These are phyloP conservation scores for Presbytis comata DNA, from an alignment of 2,797 vertebrate genomes.

Conservation along the genomic window DNA sequence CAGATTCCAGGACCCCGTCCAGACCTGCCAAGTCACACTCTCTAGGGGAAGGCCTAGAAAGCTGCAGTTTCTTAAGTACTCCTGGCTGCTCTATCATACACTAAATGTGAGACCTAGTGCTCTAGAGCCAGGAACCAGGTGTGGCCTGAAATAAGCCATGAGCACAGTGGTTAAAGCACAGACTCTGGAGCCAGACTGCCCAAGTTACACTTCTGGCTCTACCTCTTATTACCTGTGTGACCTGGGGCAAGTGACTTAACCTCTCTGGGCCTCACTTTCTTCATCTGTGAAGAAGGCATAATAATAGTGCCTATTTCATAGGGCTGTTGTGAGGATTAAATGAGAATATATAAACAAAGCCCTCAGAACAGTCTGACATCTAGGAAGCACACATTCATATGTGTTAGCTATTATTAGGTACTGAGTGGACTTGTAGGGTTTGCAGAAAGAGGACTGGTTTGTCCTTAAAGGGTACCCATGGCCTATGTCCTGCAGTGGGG, in stretches of 20 bases:
- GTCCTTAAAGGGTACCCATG: background rate
- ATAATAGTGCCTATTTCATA: background rate
- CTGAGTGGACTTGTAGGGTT: background rate
- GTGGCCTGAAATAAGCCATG: background rate
- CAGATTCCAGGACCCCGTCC: background rate
- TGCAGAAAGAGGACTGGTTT: background rate
- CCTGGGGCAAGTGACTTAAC: background rate
- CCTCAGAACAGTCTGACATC: background rate
- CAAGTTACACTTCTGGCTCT: background rate
- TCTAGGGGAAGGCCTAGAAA: background rate
- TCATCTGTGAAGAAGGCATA: background rate
- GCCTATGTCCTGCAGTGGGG: background rate
- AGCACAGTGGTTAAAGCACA: background rate
- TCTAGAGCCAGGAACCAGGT: background rate
- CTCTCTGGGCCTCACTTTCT: background rate
- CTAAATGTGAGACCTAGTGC: background rate
- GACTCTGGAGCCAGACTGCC: background rate
- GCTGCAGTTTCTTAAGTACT: background rate
- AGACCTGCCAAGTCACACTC: background rate
- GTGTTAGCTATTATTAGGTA: background rate
- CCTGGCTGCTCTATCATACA: background rate
- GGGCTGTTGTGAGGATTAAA: background rate
- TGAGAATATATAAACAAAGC: background rate
- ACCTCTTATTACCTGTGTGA: background rate
- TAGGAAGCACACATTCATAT: background rate